Evolutionary conservation across 2,888 invertebrate genomes (phyloP).

Genomic region (Danaus chrysippus): DNA sequence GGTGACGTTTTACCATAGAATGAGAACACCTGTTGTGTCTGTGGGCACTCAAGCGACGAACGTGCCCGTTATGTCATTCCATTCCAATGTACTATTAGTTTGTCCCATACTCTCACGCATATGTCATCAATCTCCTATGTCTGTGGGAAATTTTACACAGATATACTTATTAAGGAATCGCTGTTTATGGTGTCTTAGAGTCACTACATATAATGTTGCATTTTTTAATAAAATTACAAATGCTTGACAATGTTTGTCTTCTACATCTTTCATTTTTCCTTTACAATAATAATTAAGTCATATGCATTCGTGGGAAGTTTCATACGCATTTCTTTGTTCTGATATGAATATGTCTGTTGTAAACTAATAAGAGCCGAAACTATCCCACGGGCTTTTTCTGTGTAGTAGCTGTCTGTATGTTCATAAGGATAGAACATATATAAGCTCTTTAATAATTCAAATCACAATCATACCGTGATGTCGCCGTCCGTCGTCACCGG

Average conservation of each 20-base stretch:
- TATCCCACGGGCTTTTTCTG: neutral
- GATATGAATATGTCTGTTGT: neutral
- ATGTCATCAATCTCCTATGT: slow-evolving; percentile 53
- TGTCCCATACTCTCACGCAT: slow-evolving; percentile 66
- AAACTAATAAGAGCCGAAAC: neutral
- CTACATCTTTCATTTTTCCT: neutral
- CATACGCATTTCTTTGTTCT: slow-evolving; percentile 4
- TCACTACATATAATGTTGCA: slow-evolving; percentile 21
- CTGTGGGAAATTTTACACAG: slow-evolving; percentile 47
- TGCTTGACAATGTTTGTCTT: neutral
- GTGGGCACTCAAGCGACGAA: slow-evolving; percentile 42
- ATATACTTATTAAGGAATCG: slow-evolving; percentile 29
- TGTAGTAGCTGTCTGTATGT: neutral
- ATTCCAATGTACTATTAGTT: slow-evolving; percentile 53
- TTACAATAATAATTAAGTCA: neutral
- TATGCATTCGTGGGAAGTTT: neutral
- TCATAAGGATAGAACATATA: slow-evolving; percentile 21
- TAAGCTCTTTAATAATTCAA: slow-evolving; percentile 50
- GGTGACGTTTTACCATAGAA: slow-evolving; percentile 29
- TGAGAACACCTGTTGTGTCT: slow-evolving; percentile 49
- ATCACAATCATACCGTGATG: slow-evolving; percentile 40
- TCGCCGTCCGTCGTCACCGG: slow-evolving; percentile 54
- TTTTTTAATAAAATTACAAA: slow-evolving; percentile 12
- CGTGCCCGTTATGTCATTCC: slow-evolving; percentile 66
- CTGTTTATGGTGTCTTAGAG: slow-evolving; percentile 18